Conservation (phyloP, 2,888 invertebrate genomes). For the Diarsia mendica region DNA sequence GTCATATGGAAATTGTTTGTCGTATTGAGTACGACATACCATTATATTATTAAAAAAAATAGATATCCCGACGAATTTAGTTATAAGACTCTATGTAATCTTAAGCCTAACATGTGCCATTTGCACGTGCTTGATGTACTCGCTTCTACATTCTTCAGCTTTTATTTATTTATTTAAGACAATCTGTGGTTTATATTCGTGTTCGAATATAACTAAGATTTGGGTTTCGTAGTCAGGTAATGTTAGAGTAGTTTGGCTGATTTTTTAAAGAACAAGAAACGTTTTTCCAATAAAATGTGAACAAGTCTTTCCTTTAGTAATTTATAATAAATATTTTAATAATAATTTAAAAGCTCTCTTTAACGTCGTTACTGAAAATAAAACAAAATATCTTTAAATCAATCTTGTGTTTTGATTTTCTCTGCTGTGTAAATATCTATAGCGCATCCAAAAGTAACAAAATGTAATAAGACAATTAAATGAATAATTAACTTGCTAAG, state of each 20-base stretch:
- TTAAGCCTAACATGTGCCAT: slow-evolving; percentile 89
- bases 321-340: neutral
- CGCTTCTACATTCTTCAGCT: slow-evolving; percentile 73
- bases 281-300: neutral
- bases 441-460: neutral
- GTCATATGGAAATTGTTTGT: slow-evolving; percentile 41
- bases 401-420: slow-evolving; percentile 16
- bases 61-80: slow-evolving; percentile 51
- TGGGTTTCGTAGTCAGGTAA: slow-evolving; percentile 57
- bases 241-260: slow-evolving; percentile 44
- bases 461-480: neutral
- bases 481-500: slow-evolving; percentile 6
- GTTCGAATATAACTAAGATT: slow-evolving; percentile 44
- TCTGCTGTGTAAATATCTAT: slow-evolving; percentile 20
- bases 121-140: slow-evolving; percentile 85
- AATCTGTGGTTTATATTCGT: slow-evolving; percentile 53
- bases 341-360: neutral
- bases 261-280: slow-evolving; percentile 3
- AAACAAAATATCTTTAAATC: slow-evolving; percentile 13
- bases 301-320: no score
- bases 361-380: slow-evolving; percentile 29
- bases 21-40: slow-evolving; percentile 46
- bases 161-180: slow-evolving; percentile 83
- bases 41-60: slow-evolving; percentile 31
- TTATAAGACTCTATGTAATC: slow-evolving; percentile 68